Evolutionary conservation across 1,140 invertebrate genomes (phyloP).

Genomic region (Mycetomoellerius zeteki): DNA sequence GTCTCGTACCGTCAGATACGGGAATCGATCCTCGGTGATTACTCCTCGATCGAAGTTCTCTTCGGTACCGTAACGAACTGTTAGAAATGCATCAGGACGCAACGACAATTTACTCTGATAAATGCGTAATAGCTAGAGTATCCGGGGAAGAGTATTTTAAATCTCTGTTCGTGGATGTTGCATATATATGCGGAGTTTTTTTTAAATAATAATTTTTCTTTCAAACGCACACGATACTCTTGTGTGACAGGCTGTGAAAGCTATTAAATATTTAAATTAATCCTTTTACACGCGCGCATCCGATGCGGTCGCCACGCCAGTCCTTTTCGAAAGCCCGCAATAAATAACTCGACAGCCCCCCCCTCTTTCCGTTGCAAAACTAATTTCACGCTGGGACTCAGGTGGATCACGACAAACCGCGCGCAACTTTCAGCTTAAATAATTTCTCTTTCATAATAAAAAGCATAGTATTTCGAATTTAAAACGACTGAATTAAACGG

Average conservation of each 20-base stretch:
- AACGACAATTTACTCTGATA: conserved; percentile 2
- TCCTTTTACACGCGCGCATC: conserved; percentile 18
- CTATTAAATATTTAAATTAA: conserved; percentile 48
- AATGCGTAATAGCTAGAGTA: not conserved
- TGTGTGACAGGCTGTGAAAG: conserved; percentile 5
- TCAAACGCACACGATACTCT: conserved; percentile 17
- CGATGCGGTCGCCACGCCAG: not conserved
- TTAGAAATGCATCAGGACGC: not conserved
- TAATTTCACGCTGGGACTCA: conserved; percentile 47
- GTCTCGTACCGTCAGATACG: not conserved
- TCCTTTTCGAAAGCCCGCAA: conserved; percentile 30
- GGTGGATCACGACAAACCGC: conserved; percentile 39
- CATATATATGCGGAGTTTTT: not conserved
- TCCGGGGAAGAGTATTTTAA: not conserved
- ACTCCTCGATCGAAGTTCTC: not conserved
- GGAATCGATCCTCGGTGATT: conserved; percentile 34
- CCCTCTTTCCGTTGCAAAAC: conserved; percentile 33
- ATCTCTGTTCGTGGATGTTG: not conserved
- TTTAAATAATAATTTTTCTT: conserved; percentile 38
- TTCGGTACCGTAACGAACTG: not conserved
- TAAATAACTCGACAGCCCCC: conserved; percentile 48
- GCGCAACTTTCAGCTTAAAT: conserved; percentile 32
- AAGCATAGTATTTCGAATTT: not conserved
- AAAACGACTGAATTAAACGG: not conserved
- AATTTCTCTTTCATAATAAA: conserved; percentile 15